Conservation (phyloP, 1,140 invertebrate genomes). For the Rhopalosiphum padi region DNA sequence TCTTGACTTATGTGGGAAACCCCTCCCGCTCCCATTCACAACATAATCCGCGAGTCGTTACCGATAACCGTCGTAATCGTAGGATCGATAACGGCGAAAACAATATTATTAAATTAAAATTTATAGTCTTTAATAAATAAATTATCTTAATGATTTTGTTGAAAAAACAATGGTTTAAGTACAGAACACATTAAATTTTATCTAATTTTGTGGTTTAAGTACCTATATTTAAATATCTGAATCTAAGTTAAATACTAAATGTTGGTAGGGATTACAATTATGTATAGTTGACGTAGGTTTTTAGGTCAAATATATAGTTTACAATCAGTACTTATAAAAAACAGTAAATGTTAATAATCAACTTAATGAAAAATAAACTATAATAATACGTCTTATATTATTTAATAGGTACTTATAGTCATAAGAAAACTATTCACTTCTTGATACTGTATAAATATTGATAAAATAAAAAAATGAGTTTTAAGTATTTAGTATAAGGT, state of each 20-base stretch:
- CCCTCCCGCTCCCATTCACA: too few relatives aligned
- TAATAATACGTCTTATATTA: too few relatives aligned
- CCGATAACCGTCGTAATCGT: too few relatives aligned
- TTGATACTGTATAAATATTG: not conserved
- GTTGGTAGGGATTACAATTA: not conserved
- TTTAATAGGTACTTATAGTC: too few relatives aligned
- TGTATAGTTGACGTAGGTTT: not conserved
- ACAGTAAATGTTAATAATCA: not conserved
- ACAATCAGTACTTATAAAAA: not conserved
- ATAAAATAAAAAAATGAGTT: not conserved
- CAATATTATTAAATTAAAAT: too few relatives aligned
- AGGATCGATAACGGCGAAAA: too few relatives aligned
- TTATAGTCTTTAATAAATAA: too few relatives aligned
- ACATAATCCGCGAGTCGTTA: too few relatives aligned
- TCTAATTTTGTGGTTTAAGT: not conserved
- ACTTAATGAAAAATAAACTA: not conserved
- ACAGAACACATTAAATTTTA: too few relatives aligned
- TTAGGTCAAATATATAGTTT: not conserved
- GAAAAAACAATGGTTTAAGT: too few relatives aligned
- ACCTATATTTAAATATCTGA: not conserved
- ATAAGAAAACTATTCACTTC: not conserved
- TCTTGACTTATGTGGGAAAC: too few relatives aligned
- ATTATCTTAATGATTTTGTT: too few relatives aligned
- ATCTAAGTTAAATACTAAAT: not conserved
- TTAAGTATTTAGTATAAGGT: not conserved